Evolutionary conservation across 2,888 invertebrate species (phyloP), one percentile per base, ranked within the genome.

Genomic region (Iselma pallidipennis): DNA sequence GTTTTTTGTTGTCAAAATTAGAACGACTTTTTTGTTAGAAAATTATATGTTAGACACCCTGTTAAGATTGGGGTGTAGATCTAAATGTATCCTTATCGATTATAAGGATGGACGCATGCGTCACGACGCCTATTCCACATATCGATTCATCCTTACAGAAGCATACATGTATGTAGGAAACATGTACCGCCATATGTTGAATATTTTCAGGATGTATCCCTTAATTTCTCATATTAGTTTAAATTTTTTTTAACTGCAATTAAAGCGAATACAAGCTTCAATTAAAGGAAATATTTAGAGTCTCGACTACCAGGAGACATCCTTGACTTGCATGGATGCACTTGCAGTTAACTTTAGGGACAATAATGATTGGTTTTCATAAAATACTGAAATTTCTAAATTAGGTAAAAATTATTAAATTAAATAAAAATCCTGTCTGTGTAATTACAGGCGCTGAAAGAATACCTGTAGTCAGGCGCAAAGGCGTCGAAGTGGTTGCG

Each of bases 11-110:
- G 6, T 29, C 16, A 16, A 50, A 25, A n/a, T 16, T 10, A 4
- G 25, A 25, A 12, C 10, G 21, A 7, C 16, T 29, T 16, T 29
- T 16, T 21, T 50, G 16, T 14, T 29, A 25, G 26, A 10, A 49
- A 49, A 29, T 25, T 12, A 7, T 19, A 42, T 19, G 9, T 67
- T 65, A 70, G 71, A 67, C 73, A 74, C 74, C 73, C 72, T 69
- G 63, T 66, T 66, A 69, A 63, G 71, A 70, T 65, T 65, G 69
- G 75, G 76, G 71, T 73, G 76, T 71, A 73, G 64, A 68, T 68
- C 65, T 66, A 69, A 74, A 67, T 69, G 71, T 63, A 66, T 63
- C 64, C 66, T 55, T 78, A 77, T 78, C 73, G 76, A 77, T 78
- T 73, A 65, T 61, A 51, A 54, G 58, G 49, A 51, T 49, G 23